Base-by-base conservation (phyloP, 2,888 invertebrate genomes). In the Lasioglossum villosulum region DNA sequence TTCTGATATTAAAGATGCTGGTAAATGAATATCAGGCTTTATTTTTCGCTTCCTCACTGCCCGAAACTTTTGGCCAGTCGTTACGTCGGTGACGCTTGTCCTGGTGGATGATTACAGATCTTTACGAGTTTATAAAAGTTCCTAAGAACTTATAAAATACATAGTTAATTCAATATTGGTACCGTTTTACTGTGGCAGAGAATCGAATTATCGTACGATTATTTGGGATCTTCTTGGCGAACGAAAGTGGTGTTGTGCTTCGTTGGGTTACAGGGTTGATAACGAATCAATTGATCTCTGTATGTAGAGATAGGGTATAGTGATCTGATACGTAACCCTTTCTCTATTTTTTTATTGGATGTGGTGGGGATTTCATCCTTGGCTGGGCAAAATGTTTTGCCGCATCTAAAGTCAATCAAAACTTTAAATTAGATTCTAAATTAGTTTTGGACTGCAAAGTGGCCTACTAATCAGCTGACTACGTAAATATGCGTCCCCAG, bases 371-470 rank as follows among this genome's bases (percentile, higher is more conserved):
- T 63, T 63, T 63, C 59, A 30, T 30, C 59, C 27, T 63, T 2
- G 30, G 59, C 30, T 16, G 59, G 59, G 59, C 59, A 16, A 63
- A 16, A 63, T 63, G 27, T 63, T 63, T 27, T 63, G 59, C 59
- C 59, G 27, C 59, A 12, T 63, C 59, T 30, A 27, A 30, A 63
- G 59, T 63, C 59, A 63, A 63, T 63, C 59, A 63, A 63, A 63
- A 63, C 59, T 63, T 63, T 63, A 63, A 63, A 63, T 63, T 34
- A 34, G 34, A 34, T 30, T 66, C 34, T 30, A 42, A 70, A 37
- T 70, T 59, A 63, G 56, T 63, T 82, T 30, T 27, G 30, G 66
- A 71, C 27, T 30, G 39, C 34, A 80, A 45, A 42, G 66, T 30
- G 27, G 66, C 42, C 52, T 75, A 68, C 59, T 63, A 63, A 63